These are phyloP conservation scores for Melopsittacus undulatus DNA, from an alignment of 2,797 vertebrate species.

Conservation along the genomic window DNA sequence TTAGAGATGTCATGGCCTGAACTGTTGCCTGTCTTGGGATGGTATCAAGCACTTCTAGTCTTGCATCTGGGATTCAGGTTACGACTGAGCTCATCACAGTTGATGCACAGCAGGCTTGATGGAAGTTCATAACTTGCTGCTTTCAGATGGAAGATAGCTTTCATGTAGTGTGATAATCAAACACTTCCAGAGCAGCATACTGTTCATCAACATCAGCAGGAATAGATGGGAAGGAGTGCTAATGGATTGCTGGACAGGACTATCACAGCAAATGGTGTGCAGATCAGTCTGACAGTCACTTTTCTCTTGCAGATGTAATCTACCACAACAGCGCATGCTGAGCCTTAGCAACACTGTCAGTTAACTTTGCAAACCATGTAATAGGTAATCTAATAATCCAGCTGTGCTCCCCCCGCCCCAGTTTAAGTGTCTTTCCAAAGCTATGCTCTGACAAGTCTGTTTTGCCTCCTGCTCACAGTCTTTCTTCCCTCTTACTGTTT, in stretches of 20 bases:
- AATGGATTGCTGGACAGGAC: not conserved
- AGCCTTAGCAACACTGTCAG: not conserved
- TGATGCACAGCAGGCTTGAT: not conserved
- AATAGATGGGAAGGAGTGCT: not conserved
- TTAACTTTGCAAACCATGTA: not conserved
- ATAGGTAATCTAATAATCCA: not conserved
- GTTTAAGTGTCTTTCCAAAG: not conserved
- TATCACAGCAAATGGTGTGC: not conserved
- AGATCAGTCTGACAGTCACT: not conserved
- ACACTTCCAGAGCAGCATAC: not conserved
- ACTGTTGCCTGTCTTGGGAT: not conserved
- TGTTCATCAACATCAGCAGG: not conserved
- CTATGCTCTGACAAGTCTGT: rapidly evolving
- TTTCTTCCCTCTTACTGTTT: not conserved
- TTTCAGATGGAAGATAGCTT: not conserved
- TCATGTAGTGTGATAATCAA: not conserved
- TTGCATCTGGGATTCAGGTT: not conserved
- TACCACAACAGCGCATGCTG: rapidly evolving
- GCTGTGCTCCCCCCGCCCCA: rapidly evolving
- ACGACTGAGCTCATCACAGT: not conserved
- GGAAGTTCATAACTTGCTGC: not conserved
- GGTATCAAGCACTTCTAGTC: not conserved
- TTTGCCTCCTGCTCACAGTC: not conserved
- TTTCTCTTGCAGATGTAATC: rapidly evolving
- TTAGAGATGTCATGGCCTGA: not conserved